A percentile compares a stretch with the other conserved stretches of the same genome.
Evolutionary conservation across 2,888 invertebrate genomes (phyloP).

Genomic region (Micoletzkya japonica): DNA sequence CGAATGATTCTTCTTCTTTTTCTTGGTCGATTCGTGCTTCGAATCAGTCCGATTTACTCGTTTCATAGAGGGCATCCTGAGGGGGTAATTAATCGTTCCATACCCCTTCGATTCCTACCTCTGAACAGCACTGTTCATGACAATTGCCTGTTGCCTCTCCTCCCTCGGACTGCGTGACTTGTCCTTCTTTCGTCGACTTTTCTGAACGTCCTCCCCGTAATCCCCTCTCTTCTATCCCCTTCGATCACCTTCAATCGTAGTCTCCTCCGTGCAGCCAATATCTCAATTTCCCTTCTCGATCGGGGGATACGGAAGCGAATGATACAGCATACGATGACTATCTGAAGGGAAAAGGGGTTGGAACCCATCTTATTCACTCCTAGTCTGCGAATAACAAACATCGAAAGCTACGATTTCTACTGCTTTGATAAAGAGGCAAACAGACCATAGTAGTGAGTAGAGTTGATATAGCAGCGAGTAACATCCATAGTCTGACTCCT

Average conservation of each 20-base stretch:
- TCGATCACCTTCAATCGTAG: constrained; percentile 7
- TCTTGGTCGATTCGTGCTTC: not conserved
- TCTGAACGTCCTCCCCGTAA: too few species aligned
- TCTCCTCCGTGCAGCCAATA: constrained; percentile 5
- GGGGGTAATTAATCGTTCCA: too few species aligned
- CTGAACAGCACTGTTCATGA: too few species aligned
- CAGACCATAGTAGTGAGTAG: constrained; percentile 16
- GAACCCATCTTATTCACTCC: not conserved
- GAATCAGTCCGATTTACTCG: not conserved
- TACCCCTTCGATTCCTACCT: too few species aligned
- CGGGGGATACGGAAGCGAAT: constrained; percentile 24
- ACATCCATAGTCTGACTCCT: constrained; percentile 16
- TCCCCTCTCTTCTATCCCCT: too few species aligned
- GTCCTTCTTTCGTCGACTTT: too few species aligned
- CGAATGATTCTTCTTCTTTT: not conserved
- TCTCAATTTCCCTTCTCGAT: constrained; percentile 13
- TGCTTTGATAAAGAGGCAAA: not conserved
- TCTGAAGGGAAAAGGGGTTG: not conserved
- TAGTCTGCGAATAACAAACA: not conserved
- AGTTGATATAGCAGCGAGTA: not conserved
- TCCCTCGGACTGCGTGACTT: too few species aligned
- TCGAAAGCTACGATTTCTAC: too few species aligned
- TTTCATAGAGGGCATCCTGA: constrained; percentile 14
- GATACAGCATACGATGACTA: constrained; percentile 22
- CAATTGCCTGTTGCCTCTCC: too few species aligned